Base-by-base conservation (phyloP, 2,113 vertebrate genomes). In the Notothenia coriiceps region DNA sequence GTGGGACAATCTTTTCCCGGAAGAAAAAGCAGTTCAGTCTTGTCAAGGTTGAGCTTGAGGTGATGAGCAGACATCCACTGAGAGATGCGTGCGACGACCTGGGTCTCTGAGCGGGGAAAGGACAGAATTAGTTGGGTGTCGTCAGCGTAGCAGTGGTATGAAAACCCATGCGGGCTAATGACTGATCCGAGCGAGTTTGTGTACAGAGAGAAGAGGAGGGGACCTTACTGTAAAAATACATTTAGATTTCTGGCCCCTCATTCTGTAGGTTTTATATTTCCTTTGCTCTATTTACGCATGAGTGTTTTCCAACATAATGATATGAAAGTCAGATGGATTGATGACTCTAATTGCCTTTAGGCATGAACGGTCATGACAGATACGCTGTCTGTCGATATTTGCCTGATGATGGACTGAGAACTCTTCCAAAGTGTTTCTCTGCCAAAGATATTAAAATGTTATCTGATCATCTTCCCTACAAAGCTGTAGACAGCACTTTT, bases 221-320 rank as follows among this genome's bases (percentile, higher is more conserved):
- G 25, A 29, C 25, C 25, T 29, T 29, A n/a, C 18, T 25, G 66
- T 63, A 79, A 68, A 60, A 66, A 49, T n/a, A 22, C 55, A 59
- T 51, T 77, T 73, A 3, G 1, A 68, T 86, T 73, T 80, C 65
- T 69, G 35, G 33, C 18, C n/a, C 6, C 54, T 43, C 20, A 49
- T 18, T 55, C 65, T 76, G 25, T 70, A 9, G 25, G 74, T 49
- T 70, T 70, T 6, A 17, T 7, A 61, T 51, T n/a, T 18, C 25
- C 71, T 73, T 51, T 54, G 12, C 20, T 74, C 49, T 11, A 29
- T 55, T 2, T 83, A 29, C 5, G 5, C 69, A n/a, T 47, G n/a
- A 79, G 18, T 70, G 46, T 79, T 57, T 62, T 79, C 74, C 60
- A 51, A 83, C 61, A 54, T 46, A 43, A 70, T 54, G 49, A 44